Conservation (phyloP, 2,797 vertebrate species). For the Dicrostonyx torquatus region DNA sequence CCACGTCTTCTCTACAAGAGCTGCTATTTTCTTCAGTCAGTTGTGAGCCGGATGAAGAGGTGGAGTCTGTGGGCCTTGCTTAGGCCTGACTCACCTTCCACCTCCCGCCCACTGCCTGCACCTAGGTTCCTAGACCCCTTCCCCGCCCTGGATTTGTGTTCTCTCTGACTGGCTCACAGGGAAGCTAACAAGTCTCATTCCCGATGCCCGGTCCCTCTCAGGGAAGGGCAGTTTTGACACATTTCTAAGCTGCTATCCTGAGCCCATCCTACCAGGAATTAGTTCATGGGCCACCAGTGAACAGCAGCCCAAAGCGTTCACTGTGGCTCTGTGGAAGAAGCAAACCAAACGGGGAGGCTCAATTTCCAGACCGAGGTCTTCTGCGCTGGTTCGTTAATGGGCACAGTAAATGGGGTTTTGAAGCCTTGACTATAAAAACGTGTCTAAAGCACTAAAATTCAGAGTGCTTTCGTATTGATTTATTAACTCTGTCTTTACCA, state of each 20-base stretch:
- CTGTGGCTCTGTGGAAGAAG: neutral
- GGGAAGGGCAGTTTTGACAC: neutral
- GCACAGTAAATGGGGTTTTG: neutral
- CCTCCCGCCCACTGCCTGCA: neutral
- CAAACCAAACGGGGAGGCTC: neutral
- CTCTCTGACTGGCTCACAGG: neutral
- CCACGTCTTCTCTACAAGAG: neutral
- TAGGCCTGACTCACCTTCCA: neutral
- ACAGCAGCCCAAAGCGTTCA: neutral
- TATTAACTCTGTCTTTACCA: constrained; percentile 37
- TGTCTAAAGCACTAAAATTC: constrained; percentile 26
- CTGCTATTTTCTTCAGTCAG: neutral
- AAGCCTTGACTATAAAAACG: neutral
- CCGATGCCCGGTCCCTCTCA: neutral
- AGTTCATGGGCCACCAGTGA: neutral
- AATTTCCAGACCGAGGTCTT: neutral
- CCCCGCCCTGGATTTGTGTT: neutral
- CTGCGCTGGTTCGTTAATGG: neutral
- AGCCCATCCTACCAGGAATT: neutral
- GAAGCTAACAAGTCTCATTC: neutral
- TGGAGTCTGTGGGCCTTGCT: neutral
- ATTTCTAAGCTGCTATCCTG: neutral
- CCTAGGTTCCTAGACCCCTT: neutral
- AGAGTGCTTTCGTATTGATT: constrained; percentile 50
- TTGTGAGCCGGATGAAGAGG: neutral